Base-by-base conservation (phyloP, 2,797 vertebrate genomes). In the Pangasius mekongensis region DNA sequence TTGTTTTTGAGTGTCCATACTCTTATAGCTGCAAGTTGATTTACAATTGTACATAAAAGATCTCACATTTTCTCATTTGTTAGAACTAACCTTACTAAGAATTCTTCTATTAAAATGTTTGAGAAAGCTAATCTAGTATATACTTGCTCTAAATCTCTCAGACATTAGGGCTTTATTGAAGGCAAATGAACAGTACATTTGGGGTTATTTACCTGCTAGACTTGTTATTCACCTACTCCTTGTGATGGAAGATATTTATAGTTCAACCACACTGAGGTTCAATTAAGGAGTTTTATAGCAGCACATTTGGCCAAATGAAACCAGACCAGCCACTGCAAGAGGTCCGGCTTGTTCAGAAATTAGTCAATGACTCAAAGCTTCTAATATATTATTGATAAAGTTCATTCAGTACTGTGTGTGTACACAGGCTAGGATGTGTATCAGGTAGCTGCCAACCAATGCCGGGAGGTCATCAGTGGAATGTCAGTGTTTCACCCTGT, bases 241-340 rank as follows among this genome's bases (percentile, higher is more conserved):
- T 56, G 54, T 3, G 33, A 8, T 20, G 8, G 67, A 36, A 39
- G 67, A 71, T 71, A 71, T 71, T 71, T 71, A 36, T 71, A 71
- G 30, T 22, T 66, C 24, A 27, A 30, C 67, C 33, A 47, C 33
- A 47, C 22, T 47, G 39, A 74, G 22, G 36, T 24, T 43, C 39
- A 47, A 74, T 74, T 43, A 74, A 49, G 10, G 39, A 76, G 73
- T 47, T 76, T 76, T 76, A 76, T 49, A n/a, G 73, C 43, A 85
- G 89, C 73, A 87, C 85, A 89, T 78, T 67, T 66, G 56, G 58
- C 80, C 30, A 71, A 80, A 83, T 89, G 88, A 89, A 86, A 87
- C 30, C 82, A 76, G 77, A 84, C 76, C 69, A 69, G 84, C 67
- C 39, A 47, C 69, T 13, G 39, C 67, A 39, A n/a, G 84, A 73